Evolutionary conservation across 2,797 vertebrate species (phyloP), one percentile per base, ranked within the genome.

Genomic region (Acomys russatus): DNA sequence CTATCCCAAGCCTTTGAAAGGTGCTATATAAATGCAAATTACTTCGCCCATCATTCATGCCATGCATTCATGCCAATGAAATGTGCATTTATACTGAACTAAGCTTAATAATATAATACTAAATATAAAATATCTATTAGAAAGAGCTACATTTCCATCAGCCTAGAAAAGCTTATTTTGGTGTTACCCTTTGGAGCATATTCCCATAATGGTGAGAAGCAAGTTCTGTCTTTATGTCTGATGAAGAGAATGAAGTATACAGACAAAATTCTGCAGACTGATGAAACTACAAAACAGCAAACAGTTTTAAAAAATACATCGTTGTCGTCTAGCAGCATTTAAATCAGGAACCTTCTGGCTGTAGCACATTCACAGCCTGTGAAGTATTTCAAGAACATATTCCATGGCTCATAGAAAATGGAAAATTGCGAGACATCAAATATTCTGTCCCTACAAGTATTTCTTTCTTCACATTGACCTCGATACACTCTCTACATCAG

Each of bases 1-100:
- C 95, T 89, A 96, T 97, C 77, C 80, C 94, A 92, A 97, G 94
- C 82, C 91, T 97, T 91, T 96, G 96, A 97, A 93, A 97, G 90
- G 17, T 94, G 35, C 70, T 96, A 97, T 95, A 97, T 97, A 98
- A 98, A 98, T 97, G 96, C 94, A 98, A 97, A 98, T 98, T 97
- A 93, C 33, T 97, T 97, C 85, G 96, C 61, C 94, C 18, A 73
- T 89, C 96, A 92, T 95, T 98, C 96, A 96, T 97, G 94, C 88
- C 94, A 91, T 95, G 85, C 97, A 97, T 95, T 51, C 84, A 83
- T 95, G 93, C 94, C 96, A 97, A 77, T 93, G 74, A 96, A 94
- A 96, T 15, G 56, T 95, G 80, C 71, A 93, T 91, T 96, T 98
- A 93, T 28, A 97, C 74, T 88, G 49, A 93, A 86, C 84, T 97